Evolutionary conservation across 1,140 invertebrate genomes (phyloP), one percentile per base, ranked within the genome.

Genomic region (Stegodyphus dumicola): DNA sequence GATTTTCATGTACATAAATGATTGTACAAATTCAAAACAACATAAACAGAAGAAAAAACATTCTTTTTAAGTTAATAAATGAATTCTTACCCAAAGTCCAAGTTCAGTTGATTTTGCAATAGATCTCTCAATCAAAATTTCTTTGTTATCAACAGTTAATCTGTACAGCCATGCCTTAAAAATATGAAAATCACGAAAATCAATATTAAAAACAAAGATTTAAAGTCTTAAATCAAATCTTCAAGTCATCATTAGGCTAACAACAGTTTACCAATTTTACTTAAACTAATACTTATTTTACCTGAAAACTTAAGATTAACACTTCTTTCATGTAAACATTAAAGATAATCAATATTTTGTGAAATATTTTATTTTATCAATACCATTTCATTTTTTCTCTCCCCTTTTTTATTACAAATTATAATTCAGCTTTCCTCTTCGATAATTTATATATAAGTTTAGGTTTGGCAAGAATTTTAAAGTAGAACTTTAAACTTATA

Each of bases 81-180:
- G 56, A 1, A 10, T 60, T 60, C 52, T 79, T 69, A 87, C 86
- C 80, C 86, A 87, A 13, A 94, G 89, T 88, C 91, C 92, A 10
- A 94, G 89, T 86, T 94, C 93, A 81, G 91, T 90, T 87, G 92
- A 92, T 89, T 93, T 93, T 7, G 91, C 88, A n/a, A 93, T 91
- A 48, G 93, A 93, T 81, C 92, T 90, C 78, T 93, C 92, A 80
- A 93, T 91, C n/a, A 93, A 87, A 86, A 91, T 91, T 79, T 92
- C 92, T 87, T 90, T 88, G 18, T 88, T 88, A 5, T 88, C 87
- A 11, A 87, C 87, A 7, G 89, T 89, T 54, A 91, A 87, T 13
- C 90, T 86, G 79, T 91, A 90, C 33, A 91, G 87, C 91, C 91
- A 91, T 11, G 89, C 88, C 91, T 91, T 87, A 49, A 88, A 88